phyloP scores from a whole-genome alignment of 2,113 vertebrate genomes.

The Noturus placidus region DNA sequence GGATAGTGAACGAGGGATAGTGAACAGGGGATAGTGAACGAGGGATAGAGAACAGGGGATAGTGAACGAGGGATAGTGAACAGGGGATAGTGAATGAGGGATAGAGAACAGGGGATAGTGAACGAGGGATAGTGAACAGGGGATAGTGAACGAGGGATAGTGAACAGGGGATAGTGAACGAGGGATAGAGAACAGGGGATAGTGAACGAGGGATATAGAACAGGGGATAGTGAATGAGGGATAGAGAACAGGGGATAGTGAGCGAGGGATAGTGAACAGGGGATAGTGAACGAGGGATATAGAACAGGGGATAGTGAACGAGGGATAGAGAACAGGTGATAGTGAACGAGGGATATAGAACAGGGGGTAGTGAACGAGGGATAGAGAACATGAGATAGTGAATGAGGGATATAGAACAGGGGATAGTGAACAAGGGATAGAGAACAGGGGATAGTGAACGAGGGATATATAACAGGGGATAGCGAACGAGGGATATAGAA shows the following conservation, averaged over 20 bases:
- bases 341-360: slow-evolving; percentile 1
- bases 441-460: neutral
- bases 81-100: too few species aligned
- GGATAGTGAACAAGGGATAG: neutral
- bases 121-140: neutral
- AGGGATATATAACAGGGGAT: slow-evolving; percentile 9
- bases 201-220: neutral
- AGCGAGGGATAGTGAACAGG: neutral
- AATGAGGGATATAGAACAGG: too few species aligned
- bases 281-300: slow-evolving; percentile 8
- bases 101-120: neutral
- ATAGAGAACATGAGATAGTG: too few species aligned
- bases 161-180: neutral
- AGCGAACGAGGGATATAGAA: neutral
- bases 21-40: neutral
- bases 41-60: neutral
- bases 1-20: slow-evolving; percentile 3
- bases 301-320: neutral
- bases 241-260: neutral
- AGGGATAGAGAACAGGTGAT: neutral
- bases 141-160: slow-evolving; percentile 12
- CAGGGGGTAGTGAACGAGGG: neutral
- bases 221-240: neutral
- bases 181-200: too few species aligned
- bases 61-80: too few species aligned